Percentiles rank a stretch among this genome's conserved stretches.
These are phyloP conservation scores for Planococcus citri DNA, from an alignment of 1,140 invertebrate genomes.

Conservation along the genomic window DNA sequence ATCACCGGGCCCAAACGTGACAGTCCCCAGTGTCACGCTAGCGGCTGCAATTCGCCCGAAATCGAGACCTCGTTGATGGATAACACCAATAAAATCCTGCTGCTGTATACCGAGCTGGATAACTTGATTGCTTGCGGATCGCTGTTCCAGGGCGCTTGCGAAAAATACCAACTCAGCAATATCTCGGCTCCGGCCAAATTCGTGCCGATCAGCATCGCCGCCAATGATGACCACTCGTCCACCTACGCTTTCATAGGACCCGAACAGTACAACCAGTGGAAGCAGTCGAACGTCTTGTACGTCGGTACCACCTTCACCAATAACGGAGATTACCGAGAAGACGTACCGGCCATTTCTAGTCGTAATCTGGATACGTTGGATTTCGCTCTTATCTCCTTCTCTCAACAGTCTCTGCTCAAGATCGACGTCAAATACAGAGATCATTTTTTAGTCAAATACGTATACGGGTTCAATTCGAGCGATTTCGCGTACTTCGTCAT, in stretches of 20 bases:
- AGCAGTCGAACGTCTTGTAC: constrained; percentile 69
- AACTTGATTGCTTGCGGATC: constrained; percentile 80
- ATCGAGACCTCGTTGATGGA: constrained; percentile 55
- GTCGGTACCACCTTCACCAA: constrained; percentile 90
- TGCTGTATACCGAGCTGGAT: constrained; percentile 68
- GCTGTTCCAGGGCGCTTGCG: constrained; percentile 72
- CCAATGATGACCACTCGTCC: constrained; percentile 80
- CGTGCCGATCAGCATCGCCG: constrained; percentile 66
- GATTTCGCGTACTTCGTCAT: constrained; percentile 91
- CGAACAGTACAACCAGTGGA: constrained; percentile 62
- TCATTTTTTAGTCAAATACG: constrained; percentile 86
- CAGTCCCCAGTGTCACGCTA: constrained; percentile 75
- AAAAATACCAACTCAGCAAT: constrained; percentile 69
- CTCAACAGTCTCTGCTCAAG: constrained; percentile 70
- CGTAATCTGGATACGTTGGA: constrained; percentile 63
- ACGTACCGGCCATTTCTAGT: constrained; percentile 84
- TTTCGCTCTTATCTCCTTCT: constrained; percentile 70
- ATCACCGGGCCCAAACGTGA: constrained; percentile 58
- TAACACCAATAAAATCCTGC: constrained; percentile 83
- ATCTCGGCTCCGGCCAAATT: constrained; percentile 63
- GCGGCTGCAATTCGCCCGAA: constrained; percentile 53
- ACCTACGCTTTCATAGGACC: constrained; percentile 92
- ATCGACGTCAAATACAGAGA: constrained; percentile 90
- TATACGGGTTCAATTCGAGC: constrained; percentile 89
- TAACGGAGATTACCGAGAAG: constrained; percentile 80